Conservation (phyloP, 2,113 vertebrate species). For the Anhinga rufa region DNA sequence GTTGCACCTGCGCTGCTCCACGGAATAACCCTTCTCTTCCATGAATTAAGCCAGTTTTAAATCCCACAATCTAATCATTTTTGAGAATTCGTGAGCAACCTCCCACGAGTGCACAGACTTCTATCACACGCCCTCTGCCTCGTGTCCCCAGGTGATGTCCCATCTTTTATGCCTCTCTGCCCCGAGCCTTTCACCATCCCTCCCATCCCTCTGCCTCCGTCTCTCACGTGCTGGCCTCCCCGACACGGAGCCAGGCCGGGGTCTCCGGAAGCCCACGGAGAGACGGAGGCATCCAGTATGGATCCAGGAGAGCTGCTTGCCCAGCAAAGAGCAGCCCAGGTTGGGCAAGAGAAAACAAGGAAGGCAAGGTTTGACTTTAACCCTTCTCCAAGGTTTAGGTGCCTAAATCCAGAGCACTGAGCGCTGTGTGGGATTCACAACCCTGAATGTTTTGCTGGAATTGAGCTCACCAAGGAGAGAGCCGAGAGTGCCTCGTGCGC, state of each 20-base stretch:
- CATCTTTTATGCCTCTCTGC: neutral
- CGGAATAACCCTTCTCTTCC: neutral
- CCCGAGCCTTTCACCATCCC: neutral
- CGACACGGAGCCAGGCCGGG: fast-evolving
- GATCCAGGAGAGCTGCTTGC: neutral
- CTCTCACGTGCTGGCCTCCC: neutral
- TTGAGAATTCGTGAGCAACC: neutral
- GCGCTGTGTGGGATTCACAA: neutral
- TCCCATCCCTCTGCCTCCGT: neutral
- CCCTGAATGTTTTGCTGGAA: neutral
- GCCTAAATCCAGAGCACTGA: fast-evolving
- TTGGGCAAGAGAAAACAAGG: no score
- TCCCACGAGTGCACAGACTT: neutral
- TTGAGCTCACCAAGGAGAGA: neutral
- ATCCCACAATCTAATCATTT: neutral
- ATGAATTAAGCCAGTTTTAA: neutral
- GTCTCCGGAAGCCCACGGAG: neutral
- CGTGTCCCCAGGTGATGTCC: neutral
- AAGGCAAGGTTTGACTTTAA: neutral
- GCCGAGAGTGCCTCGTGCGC: neutral
- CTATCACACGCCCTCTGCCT: no score
- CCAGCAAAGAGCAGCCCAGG: neutral
- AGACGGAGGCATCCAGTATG: fast-evolving
- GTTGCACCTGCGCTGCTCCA: neutral
- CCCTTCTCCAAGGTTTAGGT: neutral